Evolutionary conservation across 53 echinoderm and acorn worm species (phyloP), one percentile per base, ranked within the genome.

Genomic region (Echinometra lucunter): DNA sequence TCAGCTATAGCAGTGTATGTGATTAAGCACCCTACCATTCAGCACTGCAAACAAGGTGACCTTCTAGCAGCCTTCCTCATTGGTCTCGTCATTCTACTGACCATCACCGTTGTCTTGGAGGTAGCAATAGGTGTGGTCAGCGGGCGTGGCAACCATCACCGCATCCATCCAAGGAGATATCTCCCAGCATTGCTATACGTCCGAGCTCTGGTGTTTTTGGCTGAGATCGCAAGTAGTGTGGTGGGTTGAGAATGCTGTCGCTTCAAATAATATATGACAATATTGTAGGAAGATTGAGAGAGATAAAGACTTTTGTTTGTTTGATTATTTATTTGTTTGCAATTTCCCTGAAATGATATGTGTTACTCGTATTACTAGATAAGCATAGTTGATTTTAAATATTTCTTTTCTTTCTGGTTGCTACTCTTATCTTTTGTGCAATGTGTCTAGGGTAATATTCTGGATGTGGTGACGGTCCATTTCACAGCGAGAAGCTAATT

Each of bases 171-270:
- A 18, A 82, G 99, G 45, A 85, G 94, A 42, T 94, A 69, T 63
- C 95, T 99, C 58, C 97, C 98, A 1, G 55, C 95, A 58, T 87
- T 99, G 78, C 95, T 99, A 21, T 99, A 99, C 95, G 34, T 97
- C 17, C 95, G 99, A 63, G 95, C 98, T 12, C 57, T 96, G n/a
- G 89, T 99, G 88, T 97, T 99, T 80, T 2, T 98, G n/a, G 81
- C 95, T 12, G 99, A 99, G 95, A 96, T 98, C 58, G 89, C 95
- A 7, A 96, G 97, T 96, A 97, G 97, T 72, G 94, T 95, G 49
- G 91, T 99, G n/a, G 95, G 97, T 82, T 47, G 13, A 49, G 78
- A 78, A 78, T 78, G 15, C 2, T 72, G 35, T 9, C 13, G 13
- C 9, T 15, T 34, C 16, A 9, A 32, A 34, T 2, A 42, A 21